A percentile compares a stretch with the other conserved stretches of the same genome.
Evolutionary conservation across 2,797 vertebrate species (phyloP).

Genomic region (Sebastes glaucus): DNA sequence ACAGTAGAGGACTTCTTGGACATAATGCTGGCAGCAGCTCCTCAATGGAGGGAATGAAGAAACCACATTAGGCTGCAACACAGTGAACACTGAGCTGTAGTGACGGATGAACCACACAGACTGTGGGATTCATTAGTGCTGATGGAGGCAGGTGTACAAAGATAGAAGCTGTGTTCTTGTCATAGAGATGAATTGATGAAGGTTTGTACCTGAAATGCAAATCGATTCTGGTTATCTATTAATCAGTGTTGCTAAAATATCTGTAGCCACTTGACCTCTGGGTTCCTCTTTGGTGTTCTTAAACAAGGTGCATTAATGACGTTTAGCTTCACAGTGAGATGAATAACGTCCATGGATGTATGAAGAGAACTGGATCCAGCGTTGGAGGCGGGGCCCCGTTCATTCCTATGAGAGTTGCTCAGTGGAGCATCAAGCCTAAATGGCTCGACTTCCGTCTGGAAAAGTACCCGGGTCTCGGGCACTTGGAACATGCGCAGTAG

Average conservation of each 20-base stretch:
- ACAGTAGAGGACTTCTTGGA: conserved; percentile 1
- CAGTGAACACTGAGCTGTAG: conserved; percentile 5
- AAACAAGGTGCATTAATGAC: neutral
- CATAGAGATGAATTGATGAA: neutral
- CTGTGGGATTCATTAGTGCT: neutral
- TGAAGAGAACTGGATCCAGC: too few species aligned
- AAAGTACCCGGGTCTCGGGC: too few species aligned
- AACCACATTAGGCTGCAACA: conserved; percentile 1
- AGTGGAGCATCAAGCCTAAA: too few species aligned
- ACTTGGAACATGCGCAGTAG: too few species aligned
- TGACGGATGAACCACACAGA: neutral
- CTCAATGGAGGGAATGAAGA: neutral
- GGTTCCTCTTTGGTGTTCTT: neutral
- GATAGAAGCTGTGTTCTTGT: neutral
- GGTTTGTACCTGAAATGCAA: neutral
- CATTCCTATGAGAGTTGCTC: too few species aligned
- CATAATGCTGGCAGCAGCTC: conserved; percentile 10
- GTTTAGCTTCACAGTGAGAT: neutral
- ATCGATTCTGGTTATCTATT: neutral
- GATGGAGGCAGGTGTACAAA: neutral
- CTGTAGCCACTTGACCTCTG: neutral
- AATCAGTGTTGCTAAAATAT: neutral
- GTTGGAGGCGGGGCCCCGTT: too few species aligned
- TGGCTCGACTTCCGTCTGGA: too few species aligned
- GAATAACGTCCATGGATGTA: too few species aligned